Evolutionary conservation across 2,113 vertebrate genomes (phyloP).

Genomic region (Saccopteryx leptura): DNA sequence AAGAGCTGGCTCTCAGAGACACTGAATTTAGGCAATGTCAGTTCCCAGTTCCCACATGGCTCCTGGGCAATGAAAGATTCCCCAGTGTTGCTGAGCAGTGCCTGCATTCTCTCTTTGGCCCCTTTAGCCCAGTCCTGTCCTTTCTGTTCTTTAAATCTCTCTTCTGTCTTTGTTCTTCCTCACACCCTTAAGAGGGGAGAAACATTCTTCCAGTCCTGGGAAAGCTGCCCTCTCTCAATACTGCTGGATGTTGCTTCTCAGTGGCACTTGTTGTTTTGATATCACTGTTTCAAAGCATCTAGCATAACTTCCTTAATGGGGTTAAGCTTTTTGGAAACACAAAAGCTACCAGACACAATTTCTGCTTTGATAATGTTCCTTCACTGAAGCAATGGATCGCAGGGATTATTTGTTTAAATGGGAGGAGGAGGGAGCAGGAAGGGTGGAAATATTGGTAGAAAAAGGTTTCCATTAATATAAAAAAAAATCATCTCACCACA

Average conservation of each 20-base stretch:
- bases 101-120: not conserved
- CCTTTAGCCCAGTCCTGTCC: not conserved
- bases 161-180: slow-evolving; percentile 10
- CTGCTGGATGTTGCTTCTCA: not conserved
- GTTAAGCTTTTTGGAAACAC: slow-evolving; percentile 41
- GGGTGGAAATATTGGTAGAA: not conserved
- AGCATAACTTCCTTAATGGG: not conserved
- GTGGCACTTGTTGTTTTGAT: not conserved
- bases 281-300: slow-evolving; percentile 28
- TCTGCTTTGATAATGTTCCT: slow-evolving; percentile 7
- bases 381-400: not conserved
- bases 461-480: slow-evolving; percentile 21
- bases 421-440: not conserved
- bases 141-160: not conserved
- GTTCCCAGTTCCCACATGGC: not conserved
- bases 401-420: not conserved
- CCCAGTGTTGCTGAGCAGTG: not conserved
- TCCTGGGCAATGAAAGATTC: not conserved
- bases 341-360: slow-evolving; percentile 15
- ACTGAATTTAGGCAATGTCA: not conserved
- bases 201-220: slow-evolving; percentile 20
- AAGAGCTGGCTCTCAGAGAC: not conserved
- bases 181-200: not conserved
- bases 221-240: not conserved
- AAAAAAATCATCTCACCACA: not conserved